Percentiles rank a stretch among this genome's conserved stretches.
Conservation (phyloP, 2,797 vertebrate genomes). For the Liparis tanakae region DNA sequence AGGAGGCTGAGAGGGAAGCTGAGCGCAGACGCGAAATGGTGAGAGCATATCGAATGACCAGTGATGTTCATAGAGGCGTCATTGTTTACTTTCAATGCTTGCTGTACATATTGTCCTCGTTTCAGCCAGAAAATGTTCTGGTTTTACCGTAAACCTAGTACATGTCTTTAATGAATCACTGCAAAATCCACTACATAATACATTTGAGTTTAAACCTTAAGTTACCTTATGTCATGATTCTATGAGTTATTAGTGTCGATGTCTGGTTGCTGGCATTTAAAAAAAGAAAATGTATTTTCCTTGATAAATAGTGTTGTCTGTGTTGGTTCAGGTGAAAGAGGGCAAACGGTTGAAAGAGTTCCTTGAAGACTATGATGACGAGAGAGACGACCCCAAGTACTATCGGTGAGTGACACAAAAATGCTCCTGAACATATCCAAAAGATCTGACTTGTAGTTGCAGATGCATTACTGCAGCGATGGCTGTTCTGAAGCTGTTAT, state of each 20-base stretch:
- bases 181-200: background rate
- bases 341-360: conserved; percentile 98
- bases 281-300: background rate
- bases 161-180: background rate
- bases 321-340: conserved; percentile 90
- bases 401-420: conserved; percentile 85
- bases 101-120: background rate
- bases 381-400: conserved; percentile 98
- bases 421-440: background rate
- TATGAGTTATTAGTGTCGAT: background rate
- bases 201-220: background rate
- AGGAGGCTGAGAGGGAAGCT: conserved; percentile 94
- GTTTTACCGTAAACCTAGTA: background rate
- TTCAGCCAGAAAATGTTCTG: background rate
- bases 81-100: background rate
- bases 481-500: conserved; percentile 69
- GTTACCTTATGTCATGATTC: background rate
- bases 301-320: background rate
- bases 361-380: conserved; percentile 98
- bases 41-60: conserved; percentile 45
- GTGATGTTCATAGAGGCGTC: background rate
- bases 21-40: conserved; percentile 96
- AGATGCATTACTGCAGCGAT: conserved; percentile 54
- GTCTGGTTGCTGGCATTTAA: background rate
- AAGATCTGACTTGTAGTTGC: conserved; percentile 40